These are phyloP conservation scores for Triplophysa tibetana DNA, from an alignment of 2,113 vertebrate species.

Conservation along the genomic window DNA sequence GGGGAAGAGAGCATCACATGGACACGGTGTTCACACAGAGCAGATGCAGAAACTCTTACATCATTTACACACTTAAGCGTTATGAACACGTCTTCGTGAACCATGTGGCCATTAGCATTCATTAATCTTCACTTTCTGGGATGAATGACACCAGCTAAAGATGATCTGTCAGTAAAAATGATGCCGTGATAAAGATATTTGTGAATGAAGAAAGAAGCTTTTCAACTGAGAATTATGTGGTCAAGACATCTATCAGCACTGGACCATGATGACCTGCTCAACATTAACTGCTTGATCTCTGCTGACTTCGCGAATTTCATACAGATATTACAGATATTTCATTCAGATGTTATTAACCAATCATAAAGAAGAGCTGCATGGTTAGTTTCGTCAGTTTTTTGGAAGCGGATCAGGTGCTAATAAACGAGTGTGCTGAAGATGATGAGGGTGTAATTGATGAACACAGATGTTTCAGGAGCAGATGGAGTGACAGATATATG, in stretches of 20 bases:
- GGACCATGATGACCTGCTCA: no score
- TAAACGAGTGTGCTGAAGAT: constrained; percentile 50
- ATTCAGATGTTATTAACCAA: no score
- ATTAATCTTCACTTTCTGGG: no score
- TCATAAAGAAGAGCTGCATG: no score
- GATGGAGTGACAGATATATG: constrained; percentile 46
- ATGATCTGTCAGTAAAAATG: no score
- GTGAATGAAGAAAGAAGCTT: not conserved
- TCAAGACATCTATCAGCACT: no score
- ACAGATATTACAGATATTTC: no score
- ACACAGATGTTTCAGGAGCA: constrained; percentile 37
- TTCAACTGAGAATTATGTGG: not conserved
- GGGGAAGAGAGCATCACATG: not conserved
- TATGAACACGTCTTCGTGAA: no score
- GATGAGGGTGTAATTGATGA: constrained; percentile 48
- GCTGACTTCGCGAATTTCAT: no score
- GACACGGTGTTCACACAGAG: not conserved
- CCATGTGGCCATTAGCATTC: no score
- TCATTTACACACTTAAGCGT: not conserved
- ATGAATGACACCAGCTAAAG: no score
- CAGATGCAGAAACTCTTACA: not conserved
- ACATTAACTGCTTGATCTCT: no score
- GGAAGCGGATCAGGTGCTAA: constrained; percentile 56
- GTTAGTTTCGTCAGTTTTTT: constrained; percentile 26
- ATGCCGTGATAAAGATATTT: not conserved